Evolutionary conservation across 2,888 invertebrate species (phyloP), one percentile per base, ranked within the genome.

Genomic region (Sinopyrophorus schimmeli): DNA sequence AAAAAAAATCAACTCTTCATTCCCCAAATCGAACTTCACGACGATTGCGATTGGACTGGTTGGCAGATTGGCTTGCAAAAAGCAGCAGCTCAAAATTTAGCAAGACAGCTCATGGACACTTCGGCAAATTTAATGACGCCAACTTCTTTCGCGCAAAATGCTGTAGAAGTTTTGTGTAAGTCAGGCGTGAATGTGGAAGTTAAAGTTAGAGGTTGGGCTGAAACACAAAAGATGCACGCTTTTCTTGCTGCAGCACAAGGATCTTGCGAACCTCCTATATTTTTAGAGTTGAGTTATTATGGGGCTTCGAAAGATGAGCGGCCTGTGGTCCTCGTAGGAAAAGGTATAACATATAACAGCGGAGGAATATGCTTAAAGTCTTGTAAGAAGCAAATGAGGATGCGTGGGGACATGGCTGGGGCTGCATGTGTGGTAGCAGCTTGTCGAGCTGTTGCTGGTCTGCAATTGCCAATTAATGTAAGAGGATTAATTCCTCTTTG

Each of bases 331-430:
- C 69, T 90, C 16, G 83, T 90, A 14, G 89, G 89, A 1, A 73
- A 72, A 61, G 72, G 72, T 2, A 67, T 72, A 4, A 73, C 72
- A 1, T 73, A 72, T 65, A 83, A 84, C 65, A 84, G 84, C 61
- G 91, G 91, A 26, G 89, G 89, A 39, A 74, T 90, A 41, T 85
- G 85, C 51, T 66, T 89, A 44, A 89, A 88, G 66, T 74, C 80
- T 0, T 70, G 78, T 7, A 66, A 76, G 3, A 79, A 80, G 21
- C 80, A 89, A 74, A 78, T 77, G 50, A 76, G 79, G 56, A 90
- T 90, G 89, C 77, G 86, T 50, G 89, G 84, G 1, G 91, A 92
- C 64, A 90, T 92, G 90, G 88, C 88, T 0, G 91, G 91, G 1
- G 91, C 90, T 1, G 91, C 91, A 0, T 84, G 84, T 62, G 86